Evolutionary conservation across 1,140 invertebrate species (phyloP).

Genomic region (Charaxes varanes): DNA sequence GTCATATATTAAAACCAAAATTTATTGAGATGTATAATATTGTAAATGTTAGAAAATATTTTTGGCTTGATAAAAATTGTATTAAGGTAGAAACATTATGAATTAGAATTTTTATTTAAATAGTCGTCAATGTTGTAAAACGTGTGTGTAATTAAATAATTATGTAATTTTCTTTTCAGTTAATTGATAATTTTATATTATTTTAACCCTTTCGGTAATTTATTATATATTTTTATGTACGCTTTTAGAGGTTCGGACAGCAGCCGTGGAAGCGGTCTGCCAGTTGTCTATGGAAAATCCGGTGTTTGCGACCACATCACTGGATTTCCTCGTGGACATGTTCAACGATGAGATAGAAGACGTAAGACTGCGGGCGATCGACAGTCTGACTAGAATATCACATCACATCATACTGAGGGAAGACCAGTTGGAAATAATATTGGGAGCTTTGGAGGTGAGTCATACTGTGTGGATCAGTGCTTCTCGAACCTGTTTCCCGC

Average conservation of each 20-base stretch:
- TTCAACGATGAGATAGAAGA: slow-evolving; percentile 99
- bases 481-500: no score
- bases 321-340: slow-evolving; percentile 99
- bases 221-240: not conserved
- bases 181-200: no score
- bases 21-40: no score
- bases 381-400: slow-evolving; percentile 92
- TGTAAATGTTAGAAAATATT: no score
- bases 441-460: slow-evolving; percentile 88
- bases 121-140: no score
- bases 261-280: slow-evolving; percentile 95
- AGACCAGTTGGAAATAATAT: slow-evolving; percentile 97
- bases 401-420: slow-evolving; percentile 91
- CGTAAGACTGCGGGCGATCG: slow-evolving; percentile 94
- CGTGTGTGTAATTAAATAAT: no score
- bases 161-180: no score
- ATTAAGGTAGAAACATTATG: no score
- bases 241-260: slow-evolving; percentile 90
- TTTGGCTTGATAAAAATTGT: no score
- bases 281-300: slow-evolving; percentile 89
- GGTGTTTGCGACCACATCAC: slow-evolving; percentile 88
- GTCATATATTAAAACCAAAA: no score
- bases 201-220: no score
- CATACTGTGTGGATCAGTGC: not conserved
- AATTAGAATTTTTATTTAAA: no score